These are phyloP conservation scores for Habroteleia sp. DNA, from an alignment of 2,888 invertebrate genomes.

Conservation along the genomic window DNA sequence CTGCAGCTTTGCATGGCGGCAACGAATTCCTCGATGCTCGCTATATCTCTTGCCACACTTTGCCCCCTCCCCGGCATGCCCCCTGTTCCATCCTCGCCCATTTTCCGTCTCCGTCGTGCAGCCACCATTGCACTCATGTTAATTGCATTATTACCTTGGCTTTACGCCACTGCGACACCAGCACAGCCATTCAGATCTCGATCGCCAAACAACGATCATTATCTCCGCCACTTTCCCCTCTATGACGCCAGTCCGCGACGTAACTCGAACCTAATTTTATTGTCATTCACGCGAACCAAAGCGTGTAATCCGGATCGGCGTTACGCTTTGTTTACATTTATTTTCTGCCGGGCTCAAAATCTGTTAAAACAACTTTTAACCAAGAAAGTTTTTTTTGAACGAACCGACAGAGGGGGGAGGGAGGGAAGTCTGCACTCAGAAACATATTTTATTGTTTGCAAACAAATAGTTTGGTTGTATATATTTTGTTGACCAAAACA, in stretches of 20 bases:
- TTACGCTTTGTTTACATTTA: no score
- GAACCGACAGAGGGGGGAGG: no score
- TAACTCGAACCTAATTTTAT: conserved; percentile 48
- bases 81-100: conserved; percentile 57
- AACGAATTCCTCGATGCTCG: conserved; percentile 64
- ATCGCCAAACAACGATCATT: conserved; percentile 55
- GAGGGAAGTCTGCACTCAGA: no score
- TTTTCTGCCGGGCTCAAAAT: no score
- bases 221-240: conserved; percentile 56
- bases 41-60: conserved; percentile 64
- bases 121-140: conserved; percentile 42
- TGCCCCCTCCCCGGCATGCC: conserved; percentile 31
- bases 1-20: conserved; percentile 65
- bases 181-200: conserved; percentile 56
- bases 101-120: conserved; percentile 52
- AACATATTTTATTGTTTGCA: no score
- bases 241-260: conserved; percentile 29
- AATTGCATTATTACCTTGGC: conserved; percentile 63
- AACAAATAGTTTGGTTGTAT: no score
- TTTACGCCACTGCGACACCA: conserved; percentile 59
- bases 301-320: conserved; percentile 25
- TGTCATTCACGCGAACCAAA: conserved; percentile 33
- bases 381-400: no score
- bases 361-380: no score
- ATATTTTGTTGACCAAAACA: no score